Conservation (phyloP, 2,888 invertebrate genomes). For the Pinctada fucata region DNA sequence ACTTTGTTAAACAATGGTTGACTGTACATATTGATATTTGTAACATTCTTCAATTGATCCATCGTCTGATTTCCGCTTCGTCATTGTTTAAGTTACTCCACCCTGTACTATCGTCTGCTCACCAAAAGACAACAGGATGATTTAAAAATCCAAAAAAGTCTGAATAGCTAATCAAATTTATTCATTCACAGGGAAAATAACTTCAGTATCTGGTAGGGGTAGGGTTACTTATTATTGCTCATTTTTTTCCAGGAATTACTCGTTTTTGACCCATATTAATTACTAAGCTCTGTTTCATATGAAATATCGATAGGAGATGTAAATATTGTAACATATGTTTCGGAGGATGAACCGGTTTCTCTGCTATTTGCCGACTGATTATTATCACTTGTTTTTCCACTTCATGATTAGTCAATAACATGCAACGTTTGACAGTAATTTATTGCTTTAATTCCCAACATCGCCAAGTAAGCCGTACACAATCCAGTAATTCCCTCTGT, state of each 20-base stretch:
- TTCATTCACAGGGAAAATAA: too few species aligned
- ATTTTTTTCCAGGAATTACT: background rate
- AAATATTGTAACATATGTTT: background rate
- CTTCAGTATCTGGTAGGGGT: too few species aligned
- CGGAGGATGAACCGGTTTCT: background rate
- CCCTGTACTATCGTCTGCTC: background rate
- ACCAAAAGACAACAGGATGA: background rate
- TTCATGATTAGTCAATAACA: conserved; percentile 5
- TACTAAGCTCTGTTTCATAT: background rate
- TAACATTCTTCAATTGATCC: background rate
- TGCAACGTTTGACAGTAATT: conserved; percentile 21
- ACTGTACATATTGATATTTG: background rate
- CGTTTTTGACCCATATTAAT: background rate
- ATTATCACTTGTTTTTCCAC: background rate
- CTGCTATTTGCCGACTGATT: conserved; percentile 1
- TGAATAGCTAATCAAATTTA: too few species aligned
- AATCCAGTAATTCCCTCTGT: background rate
- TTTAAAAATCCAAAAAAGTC: too few species aligned
- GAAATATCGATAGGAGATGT: conserved; percentile 1
- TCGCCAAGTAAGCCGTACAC: background rate
- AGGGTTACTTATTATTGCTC: background rate
- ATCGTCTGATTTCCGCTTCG: background rate
- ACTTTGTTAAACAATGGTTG: background rate
- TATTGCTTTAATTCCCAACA: conserved; percentile 7
- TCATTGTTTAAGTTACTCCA: conserved; percentile 1